Percentiles rank a stretch among this genome's conserved stretches.
These are phyloP conservation scores for Manacus vitellinus DNA, from an alignment of 2,113 vertebrate genomes.

Conservation along the genomic window DNA sequence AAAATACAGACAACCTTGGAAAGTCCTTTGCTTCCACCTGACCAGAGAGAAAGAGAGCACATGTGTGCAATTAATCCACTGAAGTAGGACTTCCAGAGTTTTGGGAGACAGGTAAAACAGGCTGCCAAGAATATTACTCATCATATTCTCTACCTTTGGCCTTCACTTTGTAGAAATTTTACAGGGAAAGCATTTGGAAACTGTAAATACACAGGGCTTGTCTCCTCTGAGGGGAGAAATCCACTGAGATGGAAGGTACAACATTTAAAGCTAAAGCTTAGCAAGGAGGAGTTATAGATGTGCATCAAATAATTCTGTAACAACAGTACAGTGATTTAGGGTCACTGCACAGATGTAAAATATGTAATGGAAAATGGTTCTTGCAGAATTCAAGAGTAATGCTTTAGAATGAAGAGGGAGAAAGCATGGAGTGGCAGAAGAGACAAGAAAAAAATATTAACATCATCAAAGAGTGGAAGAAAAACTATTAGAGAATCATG, in stretches of 20 bases:
- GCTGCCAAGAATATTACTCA: neutral
- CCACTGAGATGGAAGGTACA: neutral
- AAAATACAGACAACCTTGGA: slow-evolving; percentile 9
- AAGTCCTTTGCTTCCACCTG: neutral
- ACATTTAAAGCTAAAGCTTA: neutral
- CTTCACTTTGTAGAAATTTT: neutral
- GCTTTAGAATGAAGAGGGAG: neutral
- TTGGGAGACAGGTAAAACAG: neutral
- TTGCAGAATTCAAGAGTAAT: neutral
- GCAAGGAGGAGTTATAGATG: rapidly evolving
- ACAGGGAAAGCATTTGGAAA: neutral
- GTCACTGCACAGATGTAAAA: neutral
- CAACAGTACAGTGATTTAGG: neutral
- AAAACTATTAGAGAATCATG: neutral
- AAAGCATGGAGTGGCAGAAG: neutral
- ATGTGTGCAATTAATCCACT: neutral
- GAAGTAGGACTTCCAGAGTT: neutral
- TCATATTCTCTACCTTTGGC: neutral
- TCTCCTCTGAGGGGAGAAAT: neutral
- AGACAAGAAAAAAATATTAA: neutral
- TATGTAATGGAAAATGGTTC: neutral
- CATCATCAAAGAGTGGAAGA: neutral
- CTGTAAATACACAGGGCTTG: neutral
- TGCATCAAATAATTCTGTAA: neutral
- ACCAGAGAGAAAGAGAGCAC: neutral